Conservation (phyloP, 1,140 invertebrate species). For the Drosophila trapezifrons region DNA sequence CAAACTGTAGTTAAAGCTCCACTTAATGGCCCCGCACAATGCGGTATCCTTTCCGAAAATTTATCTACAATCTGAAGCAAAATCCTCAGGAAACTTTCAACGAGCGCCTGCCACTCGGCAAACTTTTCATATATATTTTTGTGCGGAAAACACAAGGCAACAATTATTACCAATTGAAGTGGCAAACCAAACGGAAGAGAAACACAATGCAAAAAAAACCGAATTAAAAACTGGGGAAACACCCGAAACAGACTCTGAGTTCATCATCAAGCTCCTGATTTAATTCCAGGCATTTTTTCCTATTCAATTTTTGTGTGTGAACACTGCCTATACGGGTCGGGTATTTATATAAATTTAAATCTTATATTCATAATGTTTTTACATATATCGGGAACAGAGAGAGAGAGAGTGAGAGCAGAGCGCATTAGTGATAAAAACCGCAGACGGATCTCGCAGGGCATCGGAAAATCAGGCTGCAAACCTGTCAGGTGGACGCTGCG, state of each 20-base stretch:
- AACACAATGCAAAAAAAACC: neutral
- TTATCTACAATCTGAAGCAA: neutral
- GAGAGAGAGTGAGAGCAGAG: neutral
- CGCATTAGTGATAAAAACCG: conserved; percentile 58
- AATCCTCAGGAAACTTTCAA: conserved; percentile 1
- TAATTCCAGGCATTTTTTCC: conserved; percentile 13
- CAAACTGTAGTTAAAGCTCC: neutral
- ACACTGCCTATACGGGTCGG: neutral
- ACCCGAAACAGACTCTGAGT: neutral
- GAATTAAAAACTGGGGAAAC: conserved; percentile 3
- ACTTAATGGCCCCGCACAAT: neutral
- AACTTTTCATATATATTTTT: neutral
- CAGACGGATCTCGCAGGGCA: conserved; percentile 43
- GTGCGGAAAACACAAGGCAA: neutral
- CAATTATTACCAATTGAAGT: conserved; percentile 18
- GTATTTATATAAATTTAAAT: conserved; percentile 28
- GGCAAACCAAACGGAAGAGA: neutral
- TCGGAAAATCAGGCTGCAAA: conserved; percentile 3
- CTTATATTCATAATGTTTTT: conserved; percentile 51
- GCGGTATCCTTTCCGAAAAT: neutral
- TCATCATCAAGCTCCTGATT: conserved; percentile 36
- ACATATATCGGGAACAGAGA: conserved; percentile 4
- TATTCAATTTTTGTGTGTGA: neutral
- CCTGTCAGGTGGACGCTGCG: conserved; percentile 14
- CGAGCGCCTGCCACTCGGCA: neutral